These are phyloP conservation scores for Oenanthe melanoleuca DNA, from an alignment of 2,113 vertebrate genomes.

Conservation along the genomic window DNA sequence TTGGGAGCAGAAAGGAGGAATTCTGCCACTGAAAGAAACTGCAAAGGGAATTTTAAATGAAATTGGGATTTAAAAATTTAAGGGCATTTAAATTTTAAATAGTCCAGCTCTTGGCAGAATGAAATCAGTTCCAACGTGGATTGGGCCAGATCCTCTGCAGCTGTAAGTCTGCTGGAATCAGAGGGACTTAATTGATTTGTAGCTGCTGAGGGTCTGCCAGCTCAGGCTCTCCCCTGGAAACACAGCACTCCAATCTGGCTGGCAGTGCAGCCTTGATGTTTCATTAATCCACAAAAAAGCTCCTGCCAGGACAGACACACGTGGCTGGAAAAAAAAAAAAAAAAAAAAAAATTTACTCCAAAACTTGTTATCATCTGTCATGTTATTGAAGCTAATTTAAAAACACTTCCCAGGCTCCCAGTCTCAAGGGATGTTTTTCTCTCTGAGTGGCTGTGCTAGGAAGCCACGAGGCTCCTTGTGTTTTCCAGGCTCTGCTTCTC, in stretches of 20 bases:
- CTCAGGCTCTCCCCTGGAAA: constrained; percentile 21
- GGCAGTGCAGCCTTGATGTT: constrained; percentile 13
- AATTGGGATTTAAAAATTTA: constrained; percentile 29
- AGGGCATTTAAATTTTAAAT: constrained; percentile 36
- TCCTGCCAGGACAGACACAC: constrained; percentile 7
- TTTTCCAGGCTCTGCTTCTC: neutral
- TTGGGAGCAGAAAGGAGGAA: neutral
- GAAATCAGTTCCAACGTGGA: neutral
- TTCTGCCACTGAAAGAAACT: neutral
- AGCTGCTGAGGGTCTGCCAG: constrained; percentile 1
- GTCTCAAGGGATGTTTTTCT: neutral
- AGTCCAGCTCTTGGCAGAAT: neutral
- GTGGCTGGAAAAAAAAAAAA: neutral
- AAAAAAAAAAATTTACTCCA: neutral
- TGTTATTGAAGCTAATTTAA: constrained; percentile 17
- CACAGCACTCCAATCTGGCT: constrained; percentile 2
- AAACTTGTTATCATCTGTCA: constrained; percentile 25
- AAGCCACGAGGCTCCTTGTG: neutral
- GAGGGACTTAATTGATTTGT: constrained; percentile 34
- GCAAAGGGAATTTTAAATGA: constrained; percentile 29
- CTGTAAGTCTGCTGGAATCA: neutral
- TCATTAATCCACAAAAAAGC: constrained; percentile 29
- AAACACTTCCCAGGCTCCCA: constrained; percentile 27
- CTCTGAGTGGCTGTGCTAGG: neutral
- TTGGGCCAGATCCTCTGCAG: neutral